phyloP scores from a whole-genome alignment of 2,797 vertebrate species.

The Yasuhikotakia modesta region DNA sequence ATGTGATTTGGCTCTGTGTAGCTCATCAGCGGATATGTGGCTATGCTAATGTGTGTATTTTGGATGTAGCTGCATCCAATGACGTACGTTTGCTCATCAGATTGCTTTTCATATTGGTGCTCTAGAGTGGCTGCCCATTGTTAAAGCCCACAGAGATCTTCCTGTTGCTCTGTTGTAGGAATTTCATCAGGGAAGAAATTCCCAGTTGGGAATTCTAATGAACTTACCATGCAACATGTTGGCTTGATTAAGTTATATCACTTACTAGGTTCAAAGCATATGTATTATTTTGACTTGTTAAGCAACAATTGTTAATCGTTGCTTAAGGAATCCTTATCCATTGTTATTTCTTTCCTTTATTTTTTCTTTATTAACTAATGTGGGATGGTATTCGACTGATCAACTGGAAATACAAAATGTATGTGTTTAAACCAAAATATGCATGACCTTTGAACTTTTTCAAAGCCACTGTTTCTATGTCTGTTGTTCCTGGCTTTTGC shows the following conservation, averaged over 20 bases:
- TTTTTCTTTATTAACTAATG: too few species aligned
- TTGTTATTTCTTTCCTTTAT: neutral
- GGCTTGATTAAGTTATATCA: slow-evolving; percentile 46
- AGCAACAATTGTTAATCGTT: neutral
- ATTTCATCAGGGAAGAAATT: slow-evolving; percentile 49
- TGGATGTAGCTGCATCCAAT: slow-evolving; percentile 45
- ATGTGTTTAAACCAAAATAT: neutral
- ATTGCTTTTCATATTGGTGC: slow-evolving; percentile 47
- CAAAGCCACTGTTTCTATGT: too few species aligned
- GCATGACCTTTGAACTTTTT: neutral
- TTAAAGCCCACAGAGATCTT: slow-evolving; percentile 50
- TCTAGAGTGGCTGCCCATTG: slow-evolving; percentile 53
- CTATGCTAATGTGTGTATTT: slow-evolving; percentile 55
- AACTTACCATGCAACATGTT: slow-evolving; percentile 56
- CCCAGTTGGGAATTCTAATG: slow-evolving; percentile 51
- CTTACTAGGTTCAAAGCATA: slow-evolving; percentile 9
- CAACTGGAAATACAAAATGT: neutral
- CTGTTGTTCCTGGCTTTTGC: neutral
- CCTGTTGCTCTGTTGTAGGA: slow-evolving; percentile 47
- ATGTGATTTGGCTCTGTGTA: slow-evolving; percentile 48
- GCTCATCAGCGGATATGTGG: slow-evolving; percentile 36
- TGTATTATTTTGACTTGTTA: neutral
- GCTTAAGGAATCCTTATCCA: neutral
- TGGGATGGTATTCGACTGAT: neutral
- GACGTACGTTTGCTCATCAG: slow-evolving; percentile 48